These are phyloP conservation scores for Lonchura striata DNA, from an alignment of 2,113 vertebrate genomes.

Conservation along the genomic window DNA sequence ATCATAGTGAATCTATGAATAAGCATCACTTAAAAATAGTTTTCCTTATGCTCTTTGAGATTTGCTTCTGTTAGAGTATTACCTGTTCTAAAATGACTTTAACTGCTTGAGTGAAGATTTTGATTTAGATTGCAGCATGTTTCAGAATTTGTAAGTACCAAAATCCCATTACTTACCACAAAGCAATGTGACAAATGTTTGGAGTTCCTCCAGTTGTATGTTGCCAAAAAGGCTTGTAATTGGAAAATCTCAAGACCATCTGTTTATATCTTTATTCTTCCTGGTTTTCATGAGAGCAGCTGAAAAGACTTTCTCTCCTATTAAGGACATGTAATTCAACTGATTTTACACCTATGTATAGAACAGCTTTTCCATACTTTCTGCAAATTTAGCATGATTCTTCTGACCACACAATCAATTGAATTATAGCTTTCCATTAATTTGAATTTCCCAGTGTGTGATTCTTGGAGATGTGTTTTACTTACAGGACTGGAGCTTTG, in stretches of 20 bases:
- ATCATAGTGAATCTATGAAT: not conserved
- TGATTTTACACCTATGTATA: not conserved
- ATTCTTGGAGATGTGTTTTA: not conserved
- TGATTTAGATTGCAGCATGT: not conserved
- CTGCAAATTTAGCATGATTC: not conserved
- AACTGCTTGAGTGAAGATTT: not conserved
- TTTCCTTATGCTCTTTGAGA: not conserved
- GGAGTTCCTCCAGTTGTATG: slow-evolving; percentile 29
- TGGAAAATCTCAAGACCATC: slow-evolving; percentile 57
- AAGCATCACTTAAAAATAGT: not conserved
- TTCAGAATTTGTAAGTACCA: slow-evolving; percentile 7
- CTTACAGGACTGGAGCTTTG: not conserved
- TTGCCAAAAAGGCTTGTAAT: slow-evolving; percentile 54
- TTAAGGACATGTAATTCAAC: slow-evolving; percentile 2
- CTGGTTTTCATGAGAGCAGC: not conserved
- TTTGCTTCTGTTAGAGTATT: not conserved
- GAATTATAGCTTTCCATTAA: not conserved
- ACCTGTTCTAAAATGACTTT: not conserved
- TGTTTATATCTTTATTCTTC: slow-evolving; percentile 31
- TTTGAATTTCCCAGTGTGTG: not conserved
- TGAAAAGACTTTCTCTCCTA: not conserved
- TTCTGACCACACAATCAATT: not conserved
- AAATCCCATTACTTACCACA: not conserved
- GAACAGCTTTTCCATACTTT: slow-evolving; percentile 23
- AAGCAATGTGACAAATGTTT: slow-evolving; percentile 43